Conservation (phyloP, 2,113 vertebrate genomes). For the Galbula dea region DNA sequence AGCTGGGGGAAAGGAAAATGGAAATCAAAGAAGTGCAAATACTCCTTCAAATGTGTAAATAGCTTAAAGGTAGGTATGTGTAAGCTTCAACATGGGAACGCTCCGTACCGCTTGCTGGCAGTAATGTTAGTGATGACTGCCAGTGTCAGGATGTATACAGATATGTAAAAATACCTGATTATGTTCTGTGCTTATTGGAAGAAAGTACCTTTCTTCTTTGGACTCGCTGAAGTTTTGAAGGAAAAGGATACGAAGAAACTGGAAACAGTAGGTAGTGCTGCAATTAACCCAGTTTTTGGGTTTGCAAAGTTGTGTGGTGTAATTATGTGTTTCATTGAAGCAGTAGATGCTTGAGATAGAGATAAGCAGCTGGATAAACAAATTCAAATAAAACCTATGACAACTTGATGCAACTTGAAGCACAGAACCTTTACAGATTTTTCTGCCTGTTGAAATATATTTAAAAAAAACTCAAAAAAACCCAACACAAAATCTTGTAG, state of each 20-base stretch:
- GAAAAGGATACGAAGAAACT: neutral
- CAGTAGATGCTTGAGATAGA: neutral
- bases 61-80: constrained; percentile 85
- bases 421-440: neutral
- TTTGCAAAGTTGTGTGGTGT: neutral
- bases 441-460: neutral
- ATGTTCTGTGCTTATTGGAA: neutral
- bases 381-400: neutral
- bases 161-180: neutral
- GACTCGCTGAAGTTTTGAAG: neutral
- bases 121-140: neutral
- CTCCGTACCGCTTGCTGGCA: neutral
- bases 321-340: neutral
- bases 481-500: neutral
- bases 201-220: neutral
- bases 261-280: neutral
- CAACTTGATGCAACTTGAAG: neutral
- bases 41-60: constrained; percentile 98
- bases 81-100: neutral
- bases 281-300: neutral
- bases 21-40: constrained; percentile 99
- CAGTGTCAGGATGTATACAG: neutral
- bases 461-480: neutral
- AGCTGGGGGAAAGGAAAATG: constrained; percentile 99
- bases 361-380: neutral